Evolutionary conservation across 2,888 invertebrate genomes (phyloP), one percentile per base, ranked within the genome.

Genomic region (Entomobrya multifasciata): DNA sequence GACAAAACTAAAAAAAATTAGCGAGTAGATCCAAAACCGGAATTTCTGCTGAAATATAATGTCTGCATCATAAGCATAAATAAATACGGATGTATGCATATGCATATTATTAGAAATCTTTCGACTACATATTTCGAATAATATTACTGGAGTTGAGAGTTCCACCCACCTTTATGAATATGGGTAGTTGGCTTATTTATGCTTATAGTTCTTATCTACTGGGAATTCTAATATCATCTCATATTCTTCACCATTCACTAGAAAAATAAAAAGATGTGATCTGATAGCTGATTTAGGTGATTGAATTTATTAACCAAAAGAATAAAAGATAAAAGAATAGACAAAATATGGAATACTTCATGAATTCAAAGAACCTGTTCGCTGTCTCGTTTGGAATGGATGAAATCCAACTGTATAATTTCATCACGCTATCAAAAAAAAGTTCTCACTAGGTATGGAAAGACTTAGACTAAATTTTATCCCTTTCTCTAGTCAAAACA

Each of bases 241-340:
- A 27, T 36, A 36, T 36, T 36, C 36, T 36, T 36, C 36, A 36
- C 8, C 8, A 36, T 72, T 62, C 49, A 15, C 82, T 82, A 82
- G 74, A 62, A 82, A 82, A 82, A 82, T 82, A 74, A 74, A 81
- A 55, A 47, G 82, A 82, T 74, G 74, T 82, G 82, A 82, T 74
- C 72, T 60, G 82, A 82, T 82, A 82, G 82, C 82, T 82, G 74
- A 74, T 82, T 82, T 74, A 72, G 62, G 82, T 82, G 82, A 82
- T 82, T 82, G 82, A 82, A 82, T 82, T 82, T 82, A 82, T 82
- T 82, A 82, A 72, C 82, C 82, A 82, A 57, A 41, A n/a, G 55
- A 67, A 60, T 4, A 36, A 36, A 36, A 6, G 36, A 36, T 8
- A 36, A 52, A 27, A 62, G 60, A 41, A 74, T 4, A 36, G 20